A percentile compares a stretch with the other conserved stretches of the same genome.
These are phyloP conservation scores for Dromaius novaehollandiae DNA, from an alignment of 2,113 vertebrate species.

Conservation along the genomic window DNA sequence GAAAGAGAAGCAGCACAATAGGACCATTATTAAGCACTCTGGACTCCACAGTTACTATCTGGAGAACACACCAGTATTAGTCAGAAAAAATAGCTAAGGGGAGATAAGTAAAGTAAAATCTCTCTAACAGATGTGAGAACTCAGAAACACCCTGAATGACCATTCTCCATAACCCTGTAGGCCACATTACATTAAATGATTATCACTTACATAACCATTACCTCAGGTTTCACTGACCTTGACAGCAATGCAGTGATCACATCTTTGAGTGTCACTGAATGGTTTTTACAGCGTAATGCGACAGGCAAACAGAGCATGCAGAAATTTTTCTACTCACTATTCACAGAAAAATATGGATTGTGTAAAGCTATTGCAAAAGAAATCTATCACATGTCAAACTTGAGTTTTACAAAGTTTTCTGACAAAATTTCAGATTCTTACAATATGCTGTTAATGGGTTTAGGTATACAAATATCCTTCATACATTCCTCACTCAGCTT, in stretches of 20 bases:
- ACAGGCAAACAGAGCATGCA: neutral
- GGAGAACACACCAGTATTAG: neutral
- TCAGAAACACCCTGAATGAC: neutral
- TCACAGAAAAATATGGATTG: neutral
- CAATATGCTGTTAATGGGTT: neutral
- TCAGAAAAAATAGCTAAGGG: neutral
- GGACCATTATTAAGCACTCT: neutral
- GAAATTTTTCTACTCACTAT: neutral
- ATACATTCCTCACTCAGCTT: neutral
- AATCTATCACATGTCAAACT: neutral
- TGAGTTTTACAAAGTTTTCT: conserved; percentile 13
- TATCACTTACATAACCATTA: conserved; percentile 33
- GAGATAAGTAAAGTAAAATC: conserved; percentile 3
- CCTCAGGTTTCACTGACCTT: conserved; percentile 44
- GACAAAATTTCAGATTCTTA: neutral
- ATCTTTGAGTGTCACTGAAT: conserved; percentile 1
- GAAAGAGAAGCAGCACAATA: neutral
- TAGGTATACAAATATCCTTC: neutral
- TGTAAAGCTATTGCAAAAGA: conserved; percentile 15
- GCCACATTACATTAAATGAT: neutral
- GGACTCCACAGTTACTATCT: neutral
- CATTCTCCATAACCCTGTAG: neutral
- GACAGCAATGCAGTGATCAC: neutral
- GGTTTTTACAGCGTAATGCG: neutral
- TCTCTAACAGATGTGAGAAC: neutral